These are phyloP conservation scores for Caloenas nicobarica DNA, from an alignment of 2,113 vertebrate genomes.

Conservation along the genomic window DNA sequence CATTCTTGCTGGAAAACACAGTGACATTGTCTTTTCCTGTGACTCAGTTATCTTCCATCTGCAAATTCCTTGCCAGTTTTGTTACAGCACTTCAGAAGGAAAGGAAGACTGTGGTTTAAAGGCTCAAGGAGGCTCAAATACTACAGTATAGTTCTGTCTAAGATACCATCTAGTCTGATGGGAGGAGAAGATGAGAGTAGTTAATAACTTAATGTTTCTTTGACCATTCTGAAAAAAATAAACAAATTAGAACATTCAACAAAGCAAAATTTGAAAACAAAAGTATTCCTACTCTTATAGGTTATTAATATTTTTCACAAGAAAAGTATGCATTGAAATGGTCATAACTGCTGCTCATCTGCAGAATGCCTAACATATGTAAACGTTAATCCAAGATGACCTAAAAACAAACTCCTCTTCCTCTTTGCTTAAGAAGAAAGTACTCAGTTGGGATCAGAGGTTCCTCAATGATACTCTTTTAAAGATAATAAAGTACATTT, in stretches of 20 bases:
- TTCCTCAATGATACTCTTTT: neutral
- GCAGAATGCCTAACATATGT: neutral
- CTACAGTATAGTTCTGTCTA: neutral
- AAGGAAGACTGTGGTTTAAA: neutral
- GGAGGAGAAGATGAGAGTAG: neutral
- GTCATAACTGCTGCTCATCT: neutral
- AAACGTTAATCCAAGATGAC: neutral
- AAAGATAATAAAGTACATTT: neutral
- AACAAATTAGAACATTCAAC: neutral
- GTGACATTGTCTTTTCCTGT: neutral
- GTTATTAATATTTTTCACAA: rapidly evolving
- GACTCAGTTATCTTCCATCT: neutral
- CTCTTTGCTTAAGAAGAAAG: neutral
- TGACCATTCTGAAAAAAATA: neutral
- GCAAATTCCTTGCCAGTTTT: neutral
- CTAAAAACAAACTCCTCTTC: neutral
- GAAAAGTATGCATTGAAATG: neutral
- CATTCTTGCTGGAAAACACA: neutral
- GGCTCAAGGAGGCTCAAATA: neutral
- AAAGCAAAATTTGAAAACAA: neutral
- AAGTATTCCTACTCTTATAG: neutral
- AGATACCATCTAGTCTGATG: neutral
- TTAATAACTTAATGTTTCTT: neutral
- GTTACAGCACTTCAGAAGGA: neutral
- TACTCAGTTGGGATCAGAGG: neutral